A percentile compares a stretch with the other conserved stretches of the same genome.
Evolutionary conservation across 2,888 invertebrate genomes (phyloP).

Genomic region (Pachymerium ferrugineum): DNA sequence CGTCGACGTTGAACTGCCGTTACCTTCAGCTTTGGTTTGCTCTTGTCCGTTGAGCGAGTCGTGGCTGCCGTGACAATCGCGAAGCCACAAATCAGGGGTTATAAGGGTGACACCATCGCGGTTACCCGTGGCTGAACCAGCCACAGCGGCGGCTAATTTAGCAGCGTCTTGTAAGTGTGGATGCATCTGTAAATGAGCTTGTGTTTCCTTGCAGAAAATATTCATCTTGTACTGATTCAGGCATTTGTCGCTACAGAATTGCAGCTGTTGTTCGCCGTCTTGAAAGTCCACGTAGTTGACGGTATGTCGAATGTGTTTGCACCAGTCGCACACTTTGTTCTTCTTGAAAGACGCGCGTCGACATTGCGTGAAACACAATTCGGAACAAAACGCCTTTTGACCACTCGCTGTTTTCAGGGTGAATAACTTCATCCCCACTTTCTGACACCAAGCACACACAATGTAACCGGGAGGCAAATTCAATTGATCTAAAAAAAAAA

Average conservation of each 20-base stretch:
- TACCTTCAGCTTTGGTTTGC: not conserved
- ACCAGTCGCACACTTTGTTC: conserved; percentile 87
- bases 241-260: conserved; percentile 85
- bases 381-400: conserved; percentile 65
- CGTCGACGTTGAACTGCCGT: not conserved
- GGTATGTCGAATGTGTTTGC: conserved; percentile 79
- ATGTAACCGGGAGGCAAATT: conserved; percentile 40
- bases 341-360: conserved; percentile 83
- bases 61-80: conserved; percentile 57
- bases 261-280: conserved; percentile 83
- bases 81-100: conserved; percentile 85
- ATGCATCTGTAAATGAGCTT: conserved; percentile 77
- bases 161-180: conserved; percentile 59
- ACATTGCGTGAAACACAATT: conserved; percentile 84
- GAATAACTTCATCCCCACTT: conserved; percentile 45
- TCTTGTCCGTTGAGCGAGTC: conserved; percentile 31
- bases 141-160: conserved; percentile 35
- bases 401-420: conserved; percentile 45
- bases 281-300: conserved; percentile 87
- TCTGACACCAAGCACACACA: conserved; percentile 48
- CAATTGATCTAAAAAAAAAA: conserved; percentile 38
- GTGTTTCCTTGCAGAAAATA: conserved; percentile 88
- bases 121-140: conserved; percentile 32
- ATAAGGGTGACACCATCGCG: conserved; percentile 54
- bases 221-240: conserved; percentile 96